Conservation (phyloP, 1,140 invertebrate genomes). For the Drosophila truncata region DNA sequence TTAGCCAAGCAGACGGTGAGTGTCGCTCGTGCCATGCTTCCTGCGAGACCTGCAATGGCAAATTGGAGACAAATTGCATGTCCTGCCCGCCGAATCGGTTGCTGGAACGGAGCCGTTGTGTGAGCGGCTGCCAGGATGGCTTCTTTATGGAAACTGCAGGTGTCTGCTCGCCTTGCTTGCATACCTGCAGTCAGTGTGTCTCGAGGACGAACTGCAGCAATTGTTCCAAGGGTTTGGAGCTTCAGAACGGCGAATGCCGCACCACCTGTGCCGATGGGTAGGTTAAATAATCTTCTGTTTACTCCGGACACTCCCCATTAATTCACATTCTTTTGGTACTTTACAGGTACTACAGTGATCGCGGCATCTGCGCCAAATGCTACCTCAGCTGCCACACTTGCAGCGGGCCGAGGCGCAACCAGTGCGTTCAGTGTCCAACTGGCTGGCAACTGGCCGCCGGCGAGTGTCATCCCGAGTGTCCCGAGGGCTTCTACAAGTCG, state of each 20-base stretch:
- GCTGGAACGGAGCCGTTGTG: conserved; percentile 89
- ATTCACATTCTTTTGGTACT: no score
- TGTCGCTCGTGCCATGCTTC: conserved; percentile 91
- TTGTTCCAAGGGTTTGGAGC: conserved; percentile 89
- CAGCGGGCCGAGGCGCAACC: conserved; percentile 91
- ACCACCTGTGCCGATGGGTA: conserved; percentile 90
- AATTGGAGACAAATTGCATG: conserved; percentile 91
- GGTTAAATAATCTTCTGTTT: conserved; percentile 12
- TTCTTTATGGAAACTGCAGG: conserved; percentile 89
- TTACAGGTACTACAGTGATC: conserved; percentile 92
- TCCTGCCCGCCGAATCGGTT: conserved; percentile 90
- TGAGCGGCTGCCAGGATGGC: conserved; percentile 90
- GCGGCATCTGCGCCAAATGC: conserved; percentile 92
- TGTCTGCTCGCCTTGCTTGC: conserved; percentile 90
- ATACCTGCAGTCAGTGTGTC: conserved; percentile 91
- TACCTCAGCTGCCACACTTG: conserved; percentile 94
- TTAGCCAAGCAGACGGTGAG: conserved; percentile 86
- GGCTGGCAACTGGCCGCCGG: conserved; percentile 92
- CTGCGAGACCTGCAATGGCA: conserved; percentile 93
- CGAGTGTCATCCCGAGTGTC: conserved; percentile 93
- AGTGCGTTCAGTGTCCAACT: conserved; percentile 92
- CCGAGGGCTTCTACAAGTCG: conserved; percentile 92
- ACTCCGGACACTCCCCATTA: no score
- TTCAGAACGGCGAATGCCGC: conserved; percentile 92
- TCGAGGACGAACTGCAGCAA: conserved; percentile 92